Percentiles rank a stretch among this genome's conserved stretches.
These are phyloP conservation scores for Diadophis punctatus DNA, from an alignment of 2,113 vertebrate species.

Conservation along the genomic window DNA sequence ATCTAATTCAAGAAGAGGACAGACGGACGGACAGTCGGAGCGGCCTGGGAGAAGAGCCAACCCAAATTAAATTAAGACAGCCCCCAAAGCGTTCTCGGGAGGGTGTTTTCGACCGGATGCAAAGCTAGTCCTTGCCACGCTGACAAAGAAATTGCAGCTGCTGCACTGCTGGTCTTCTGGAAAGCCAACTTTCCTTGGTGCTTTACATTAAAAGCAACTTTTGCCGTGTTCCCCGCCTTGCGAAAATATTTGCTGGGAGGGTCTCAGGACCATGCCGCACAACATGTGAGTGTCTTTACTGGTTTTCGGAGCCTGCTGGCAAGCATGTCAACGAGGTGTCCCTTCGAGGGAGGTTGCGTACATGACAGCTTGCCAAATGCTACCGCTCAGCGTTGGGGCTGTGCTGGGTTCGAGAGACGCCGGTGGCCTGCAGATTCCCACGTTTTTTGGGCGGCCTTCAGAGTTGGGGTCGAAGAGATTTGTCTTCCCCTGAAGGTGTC, in stretches of 20 bases:
- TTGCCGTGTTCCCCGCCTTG: background rate
- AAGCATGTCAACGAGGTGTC: background rate
- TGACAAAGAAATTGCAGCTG: background rate
- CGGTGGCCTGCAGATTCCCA: background rate
- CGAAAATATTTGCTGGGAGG: background rate
- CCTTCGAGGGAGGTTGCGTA: background rate
- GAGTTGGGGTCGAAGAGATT: background rate
- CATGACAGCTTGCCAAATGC: background rate
- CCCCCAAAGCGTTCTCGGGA: background rate
- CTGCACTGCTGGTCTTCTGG: background rate
- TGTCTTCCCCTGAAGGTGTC: background rate
- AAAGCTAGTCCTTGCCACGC: background rate
- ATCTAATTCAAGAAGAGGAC: background rate
- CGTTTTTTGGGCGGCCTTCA: background rate
- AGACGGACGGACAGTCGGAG: background rate
- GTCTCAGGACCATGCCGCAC: background rate
- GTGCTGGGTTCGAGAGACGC: background rate
- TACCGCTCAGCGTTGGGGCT: background rate
- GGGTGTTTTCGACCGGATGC: background rate
- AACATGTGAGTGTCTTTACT: constrained; percentile 9
- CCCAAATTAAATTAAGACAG: background rate
- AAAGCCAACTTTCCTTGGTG: background rate
- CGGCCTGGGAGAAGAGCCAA: background rate
- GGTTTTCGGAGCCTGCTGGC: background rate
- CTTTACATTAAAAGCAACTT: background rate